These are phyloP conservation scores for Diarsia rubi DNA, from an alignment of 2,888 invertebrate genomes.

Conservation along the genomic window DNA sequence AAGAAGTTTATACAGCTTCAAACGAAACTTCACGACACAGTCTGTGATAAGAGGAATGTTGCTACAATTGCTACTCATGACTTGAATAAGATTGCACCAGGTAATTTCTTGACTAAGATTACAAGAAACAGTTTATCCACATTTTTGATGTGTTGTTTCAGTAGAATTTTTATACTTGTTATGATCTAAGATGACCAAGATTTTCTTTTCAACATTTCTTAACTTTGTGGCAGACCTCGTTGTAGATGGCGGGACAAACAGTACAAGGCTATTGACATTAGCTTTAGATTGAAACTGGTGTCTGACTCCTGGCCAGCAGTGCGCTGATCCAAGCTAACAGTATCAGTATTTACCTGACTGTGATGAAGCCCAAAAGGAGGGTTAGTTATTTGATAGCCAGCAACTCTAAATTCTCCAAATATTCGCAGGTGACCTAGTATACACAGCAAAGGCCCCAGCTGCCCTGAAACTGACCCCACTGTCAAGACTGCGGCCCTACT, in stretches of 20 bases:
- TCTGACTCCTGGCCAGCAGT: too few species aligned
- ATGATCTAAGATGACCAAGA: not conserved
- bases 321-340: too few species aligned
- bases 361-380: too few species aligned
- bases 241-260: too few species aligned
- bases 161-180: not conserved
- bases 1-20: conserved; percentile 95
- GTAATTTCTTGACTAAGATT: conserved; percentile 71
- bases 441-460: conserved; percentile 93
- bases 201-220: not conserved
- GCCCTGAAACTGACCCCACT: conserved; percentile 93
- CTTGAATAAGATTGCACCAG: conserved; percentile 91
- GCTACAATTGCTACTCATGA: conserved; percentile 97
- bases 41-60: conserved; percentile 94
- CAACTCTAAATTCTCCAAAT: not conserved
- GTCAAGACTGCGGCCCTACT: conserved; percentile 90
- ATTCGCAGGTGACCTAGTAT: conserved; percentile 90
- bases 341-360: too few species aligned
- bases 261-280: too few species aligned
- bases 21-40: conserved; percentile 94
- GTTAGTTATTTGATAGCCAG: not conserved
- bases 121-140: not conserved
- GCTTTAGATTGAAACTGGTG: too few species aligned
- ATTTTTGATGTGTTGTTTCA: not conserved
- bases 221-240: too few species aligned